These are phyloP conservation scores for Benitochromis conjunctus DNA, from an alignment of 2,113 vertebrate genomes.

Conservation along the genomic window DNA sequence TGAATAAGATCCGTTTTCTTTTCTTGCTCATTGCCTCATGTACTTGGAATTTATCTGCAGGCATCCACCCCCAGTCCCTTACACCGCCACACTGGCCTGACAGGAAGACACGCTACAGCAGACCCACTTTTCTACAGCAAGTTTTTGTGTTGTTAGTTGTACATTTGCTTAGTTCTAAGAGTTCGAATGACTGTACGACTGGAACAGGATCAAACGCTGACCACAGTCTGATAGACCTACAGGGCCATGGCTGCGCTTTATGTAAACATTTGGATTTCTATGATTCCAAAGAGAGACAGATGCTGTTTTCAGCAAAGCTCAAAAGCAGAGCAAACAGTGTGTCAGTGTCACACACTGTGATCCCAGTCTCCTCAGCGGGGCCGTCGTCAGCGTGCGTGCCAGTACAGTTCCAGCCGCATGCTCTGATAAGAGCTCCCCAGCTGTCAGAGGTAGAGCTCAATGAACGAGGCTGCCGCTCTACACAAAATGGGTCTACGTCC, in stretches of 20 bases:
- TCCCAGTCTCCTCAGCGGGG: slow-evolving; percentile 18
- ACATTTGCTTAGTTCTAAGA: neutral
- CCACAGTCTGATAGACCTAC: neutral
- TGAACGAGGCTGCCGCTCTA: neutral
- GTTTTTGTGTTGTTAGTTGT: neutral
- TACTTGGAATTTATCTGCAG: slow-evolving; percentile 50
- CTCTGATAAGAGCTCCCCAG: slow-evolving; percentile 57
- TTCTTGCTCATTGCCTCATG: slow-evolving; percentile 36
- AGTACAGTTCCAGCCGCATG: slow-evolving; percentile 42
- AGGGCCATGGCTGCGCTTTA: neutral
- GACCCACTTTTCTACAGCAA: neutral
- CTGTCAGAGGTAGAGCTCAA: slow-evolving; percentile 38
- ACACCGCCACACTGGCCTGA: slow-evolving; percentile 5
- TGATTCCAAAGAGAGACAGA: slow-evolving; percentile 34
- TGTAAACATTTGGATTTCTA: neutral
- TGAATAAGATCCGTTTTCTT: slow-evolving; percentile 1
- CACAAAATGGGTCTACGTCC: neutral
- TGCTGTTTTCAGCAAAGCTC: slow-evolving; percentile 35
- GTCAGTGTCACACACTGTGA: slow-evolving; percentile 50
- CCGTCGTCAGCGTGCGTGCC: slow-evolving; percentile 14
- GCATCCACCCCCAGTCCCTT: slow-evolving; percentile 43
- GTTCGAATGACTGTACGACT: neutral
- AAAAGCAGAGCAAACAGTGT: slow-evolving; percentile 36
- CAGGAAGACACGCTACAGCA: slow-evolving; percentile 15
- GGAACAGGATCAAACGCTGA: neutral